A percentile compares a stretch with the other conserved stretches of the same genome.
These are phyloP conservation scores for Lepidotrigona ventralis DNA, from an alignment of 1,140 invertebrate species.

Conservation along the genomic window DNA sequence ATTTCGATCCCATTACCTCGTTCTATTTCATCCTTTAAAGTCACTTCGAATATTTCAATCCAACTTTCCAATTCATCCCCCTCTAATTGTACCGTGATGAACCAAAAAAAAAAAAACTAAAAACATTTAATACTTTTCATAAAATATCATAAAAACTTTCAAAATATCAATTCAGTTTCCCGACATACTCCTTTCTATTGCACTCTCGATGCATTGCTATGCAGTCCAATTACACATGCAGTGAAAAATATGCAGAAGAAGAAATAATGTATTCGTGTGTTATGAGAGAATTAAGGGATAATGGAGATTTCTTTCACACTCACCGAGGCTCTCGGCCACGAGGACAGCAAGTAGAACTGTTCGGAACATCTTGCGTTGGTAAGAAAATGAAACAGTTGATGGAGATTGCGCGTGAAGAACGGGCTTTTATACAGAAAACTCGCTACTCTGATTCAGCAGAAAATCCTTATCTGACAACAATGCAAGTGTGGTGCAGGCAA, in stretches of 20 bases:
- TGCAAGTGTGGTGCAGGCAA: conserved; percentile 10
- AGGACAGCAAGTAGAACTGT: not conserved
- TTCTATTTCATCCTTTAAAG: not conserved
- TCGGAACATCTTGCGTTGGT: conserved; percentile 42
- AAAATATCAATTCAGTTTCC: not conserved
- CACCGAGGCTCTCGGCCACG: conserved; percentile 27
- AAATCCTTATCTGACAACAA: conserved; percentile 53
- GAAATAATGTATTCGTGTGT: not conserved
- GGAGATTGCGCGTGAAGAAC: not conserved
- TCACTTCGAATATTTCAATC: not conserved
- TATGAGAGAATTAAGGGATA: not conserved
- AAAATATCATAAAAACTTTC: not conserved
- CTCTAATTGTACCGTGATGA: not conserved
- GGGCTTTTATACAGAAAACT: conserved; percentile 52
- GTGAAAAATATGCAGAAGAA: not conserved
- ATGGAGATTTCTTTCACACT: conserved; percentile 9
- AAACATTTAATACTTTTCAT: too few relatives aligned
- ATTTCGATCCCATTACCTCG: too few relatives aligned
- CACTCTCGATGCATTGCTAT: not conserved
- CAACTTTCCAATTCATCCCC: not conserved
- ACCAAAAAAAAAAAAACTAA: not conserved
- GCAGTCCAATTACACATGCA: too few relatives aligned
- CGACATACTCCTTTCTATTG: not conserved
- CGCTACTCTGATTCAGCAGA: conserved; percentile 39
- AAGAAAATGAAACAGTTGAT: too few relatives aligned